Evolutionary conservation across 2,888 invertebrate genomes (phyloP), one percentile per base, ranked within the genome.

Genomic region (Scotopteryx bipunctaria): DNA sequence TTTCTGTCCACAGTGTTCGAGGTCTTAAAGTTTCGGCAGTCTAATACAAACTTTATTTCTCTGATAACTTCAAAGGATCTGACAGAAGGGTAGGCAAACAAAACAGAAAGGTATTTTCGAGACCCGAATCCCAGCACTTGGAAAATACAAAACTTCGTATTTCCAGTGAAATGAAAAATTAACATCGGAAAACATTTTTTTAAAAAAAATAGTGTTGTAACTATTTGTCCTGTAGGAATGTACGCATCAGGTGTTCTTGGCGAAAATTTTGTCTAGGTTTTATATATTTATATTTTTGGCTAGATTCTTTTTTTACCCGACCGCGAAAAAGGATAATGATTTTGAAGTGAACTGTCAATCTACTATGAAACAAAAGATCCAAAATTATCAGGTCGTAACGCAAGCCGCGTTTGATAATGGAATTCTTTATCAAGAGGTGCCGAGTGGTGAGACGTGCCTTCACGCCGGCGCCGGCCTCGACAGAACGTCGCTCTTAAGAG

Each of bases 361-460:
- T n/a, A n/a, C n/a, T n/a, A n/a, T n/a, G n/a, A n/a, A n/a, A n/a
- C n/a, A n/a, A n/a, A 37, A 23, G 17, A 17, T 37, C 37, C 14
- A 44, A 47, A 48, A 6, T 75, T 69, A 69, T 64, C 68, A 69
- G 73, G 68, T 73, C 71, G 73, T 71, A 56, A 57, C 47, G 53
- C 58, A 72, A 69, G 69, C 63, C 59, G 70, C 71, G 73, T 78
- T 63, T 78, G 76, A 77, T 85, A 84, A 85, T 83, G 81, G 83
- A 83, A 85, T 85, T 83, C 83, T 83, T 81, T 82, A 82, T 79
- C 78, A 81, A 77, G 78, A 76, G 78, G 76, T 76, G 73, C 68
- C 73, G 71, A 78, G 78, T 73, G 78, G 69, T 61, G 72, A 65
- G 66, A 78, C 82, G 82, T 83, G 80, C 73, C 70, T 74, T 55